Evolutionary conservation across 2,113 vertebrate species (phyloP).

Genomic region (Albula goreensis): DNA sequence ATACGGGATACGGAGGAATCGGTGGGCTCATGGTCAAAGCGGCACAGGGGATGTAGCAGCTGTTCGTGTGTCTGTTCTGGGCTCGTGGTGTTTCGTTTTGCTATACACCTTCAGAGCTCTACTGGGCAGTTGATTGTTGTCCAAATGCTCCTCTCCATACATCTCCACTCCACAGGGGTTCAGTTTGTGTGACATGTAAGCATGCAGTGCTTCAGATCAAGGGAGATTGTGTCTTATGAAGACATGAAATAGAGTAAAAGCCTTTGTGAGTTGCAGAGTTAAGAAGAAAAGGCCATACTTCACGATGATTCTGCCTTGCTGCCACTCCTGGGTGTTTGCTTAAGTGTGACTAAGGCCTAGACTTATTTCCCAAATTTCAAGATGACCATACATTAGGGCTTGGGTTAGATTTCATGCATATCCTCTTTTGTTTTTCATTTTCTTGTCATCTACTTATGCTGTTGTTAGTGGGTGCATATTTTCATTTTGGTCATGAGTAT

Average conservation of each 20-base stretch:
- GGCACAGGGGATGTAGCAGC: constrained; percentile 23
- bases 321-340: not conserved
- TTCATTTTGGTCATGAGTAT: too few relatives aligned
- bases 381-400: not conserved
- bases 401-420: not conserved
- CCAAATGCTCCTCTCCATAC: not conserved
- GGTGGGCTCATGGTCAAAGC: constrained; percentile 15
- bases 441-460: not conserved
- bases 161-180: not conserved
- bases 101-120: not conserved
- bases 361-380: too few relatives aligned
- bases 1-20: constrained; percentile 11
- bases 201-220: not conserved
- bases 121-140: not conserved
- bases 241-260: not conserved
- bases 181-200: not conserved
- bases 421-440: constrained; percentile 1
- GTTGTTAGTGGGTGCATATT: not conserved
- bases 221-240: not conserved
- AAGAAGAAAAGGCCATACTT: not conserved
- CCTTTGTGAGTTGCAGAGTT: not conserved
- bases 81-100: not conserved
- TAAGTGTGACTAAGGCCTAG: not conserved
- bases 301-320: not conserved
- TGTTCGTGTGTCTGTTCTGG: not conserved